Evolutionary conservation across 1,140 invertebrate genomes (phyloP), one percentile per base, ranked within the genome.

Genomic region (Drosophila nigrodunni): DNA sequence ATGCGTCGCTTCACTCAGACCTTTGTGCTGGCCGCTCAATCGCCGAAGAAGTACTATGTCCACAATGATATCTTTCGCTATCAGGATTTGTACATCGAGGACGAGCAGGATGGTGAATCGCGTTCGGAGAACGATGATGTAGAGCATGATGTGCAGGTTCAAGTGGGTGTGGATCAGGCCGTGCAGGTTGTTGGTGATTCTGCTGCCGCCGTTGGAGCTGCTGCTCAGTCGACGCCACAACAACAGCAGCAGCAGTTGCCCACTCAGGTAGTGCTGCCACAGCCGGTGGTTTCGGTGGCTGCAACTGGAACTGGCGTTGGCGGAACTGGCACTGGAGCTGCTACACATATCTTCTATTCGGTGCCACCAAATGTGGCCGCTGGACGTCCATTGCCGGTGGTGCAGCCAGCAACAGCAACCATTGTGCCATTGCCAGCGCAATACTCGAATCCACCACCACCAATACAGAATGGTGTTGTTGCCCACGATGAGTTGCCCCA

Each of bases 11-110:
- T 99, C 93, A 98, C 98, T 83, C 98, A 99, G 93, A 99, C 98
- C 0, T 99, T 99, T 94, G 98, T 99, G 10, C 93, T 99, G 89
- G 98, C 97, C 52, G 96, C 97, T 41, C 97, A 98, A 93, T 96
- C 96, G 50, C 97, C 98, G 21, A 98, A 98, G 94, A 98, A 98
- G 93, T 99, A 98, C 93, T 99, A 99, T 92, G 98, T 99, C 15
- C 97, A 98, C 92, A 99, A 99, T 93, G 98, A 99, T 93, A 99
- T 99, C 91, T 99, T 99, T 93, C 96, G 98, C 60, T 99, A 99
- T 92, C 98, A 99, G 94, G 97, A 92, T 67, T 21, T 92, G 54
- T 92, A 92, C 57, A 90, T 88, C 44, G 92, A 92, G 62, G 92
- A 94, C 78, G 94, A 93, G 18, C 93, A 94, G 54, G 95, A 95